Base-by-base conservation (phyloP, 2,888 invertebrate genomes). In the Stenodera caucasica region DNA sequence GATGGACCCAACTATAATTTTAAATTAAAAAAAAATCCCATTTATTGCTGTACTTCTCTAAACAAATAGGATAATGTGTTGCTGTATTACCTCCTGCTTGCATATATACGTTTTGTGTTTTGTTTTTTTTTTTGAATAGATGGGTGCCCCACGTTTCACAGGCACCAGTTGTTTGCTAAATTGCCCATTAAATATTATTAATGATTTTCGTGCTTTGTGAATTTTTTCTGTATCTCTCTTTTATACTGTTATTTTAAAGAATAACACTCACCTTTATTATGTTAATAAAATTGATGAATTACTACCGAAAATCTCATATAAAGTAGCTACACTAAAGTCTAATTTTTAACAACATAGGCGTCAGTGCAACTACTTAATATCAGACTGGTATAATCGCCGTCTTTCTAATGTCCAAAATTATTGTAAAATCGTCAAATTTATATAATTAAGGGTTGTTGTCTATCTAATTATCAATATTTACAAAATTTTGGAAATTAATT, bases 331-430 rank as follows among this genome's bases (percentile, higher is more conserved):
- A 70, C 73, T 71, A 68, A 67, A 70, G 72, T 60, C 67, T 69
- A 68, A 15, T 60, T 76, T 72, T 70, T 57, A 66, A 69, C 66
- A 68, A 63, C 69, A 78, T 82, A 82, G 81, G 82, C 82, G 81
- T 82, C 82, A 83, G 84, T 83, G 81, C 82, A 80, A 84, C 84
- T 84, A 84, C 84, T 84, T 84, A 84, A 79, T 72, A 79, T 72
- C 67, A 62, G 60, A 60, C 51, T 30, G 52, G 30, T 45, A 45
- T 45, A 21, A 21, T 45, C 21, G 21, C 15, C 45, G 11, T 45
- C 21, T 2, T 21, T 2, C 9, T 11, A 21, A 45, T 45, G 45
- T 21, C 21, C 11, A 1, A 21, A 4, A 21, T 45, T 45, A 45
- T 9, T 21, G 9, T 2, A 11, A 1, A 45, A 45, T 11, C 11